phyloP scores from a whole-genome alignment of 2,797 vertebrate genomes.

The Sebastes umbrosus region DNA sequence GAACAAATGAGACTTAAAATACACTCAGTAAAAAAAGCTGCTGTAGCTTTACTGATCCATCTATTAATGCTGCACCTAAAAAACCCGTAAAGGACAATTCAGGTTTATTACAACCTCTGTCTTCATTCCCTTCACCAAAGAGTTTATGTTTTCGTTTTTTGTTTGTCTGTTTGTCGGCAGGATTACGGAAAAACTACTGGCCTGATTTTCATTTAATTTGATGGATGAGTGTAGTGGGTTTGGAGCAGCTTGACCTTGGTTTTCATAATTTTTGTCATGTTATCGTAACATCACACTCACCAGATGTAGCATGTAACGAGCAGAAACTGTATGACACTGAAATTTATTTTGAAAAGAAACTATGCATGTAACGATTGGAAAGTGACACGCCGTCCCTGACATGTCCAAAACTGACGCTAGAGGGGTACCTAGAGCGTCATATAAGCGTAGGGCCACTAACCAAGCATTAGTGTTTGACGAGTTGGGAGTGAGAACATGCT shows the following conservation, averaged over 20 bases:
- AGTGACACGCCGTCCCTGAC: neutral
- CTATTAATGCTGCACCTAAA: neutral
- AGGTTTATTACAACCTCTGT: neutral
- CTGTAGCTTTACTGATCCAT: neutral
- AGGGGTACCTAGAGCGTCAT: neutral
- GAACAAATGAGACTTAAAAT: constrained; percentile 31
- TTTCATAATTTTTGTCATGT: neutral
- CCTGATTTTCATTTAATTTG: neutral
- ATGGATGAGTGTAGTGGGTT: neutral
- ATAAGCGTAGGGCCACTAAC: neutral
- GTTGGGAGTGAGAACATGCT: neutral
- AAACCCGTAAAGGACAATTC: neutral
- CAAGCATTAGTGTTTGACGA: rapidly evolving
- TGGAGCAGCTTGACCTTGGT: neutral
- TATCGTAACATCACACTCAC: neutral
- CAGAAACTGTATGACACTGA: neutral
- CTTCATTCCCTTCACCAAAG: neutral
- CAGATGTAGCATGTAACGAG: neutral
- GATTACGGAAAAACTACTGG: neutral
- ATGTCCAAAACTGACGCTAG: no score
- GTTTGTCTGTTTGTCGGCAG: neutral
- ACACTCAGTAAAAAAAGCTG: neutral
- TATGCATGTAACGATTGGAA: neutral
- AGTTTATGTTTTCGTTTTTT: neutral
- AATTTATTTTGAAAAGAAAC: neutral